These are phyloP conservation scores for Crepidodera aurea DNA, from an alignment of 2,888 invertebrate species.

Conservation along the genomic window DNA sequence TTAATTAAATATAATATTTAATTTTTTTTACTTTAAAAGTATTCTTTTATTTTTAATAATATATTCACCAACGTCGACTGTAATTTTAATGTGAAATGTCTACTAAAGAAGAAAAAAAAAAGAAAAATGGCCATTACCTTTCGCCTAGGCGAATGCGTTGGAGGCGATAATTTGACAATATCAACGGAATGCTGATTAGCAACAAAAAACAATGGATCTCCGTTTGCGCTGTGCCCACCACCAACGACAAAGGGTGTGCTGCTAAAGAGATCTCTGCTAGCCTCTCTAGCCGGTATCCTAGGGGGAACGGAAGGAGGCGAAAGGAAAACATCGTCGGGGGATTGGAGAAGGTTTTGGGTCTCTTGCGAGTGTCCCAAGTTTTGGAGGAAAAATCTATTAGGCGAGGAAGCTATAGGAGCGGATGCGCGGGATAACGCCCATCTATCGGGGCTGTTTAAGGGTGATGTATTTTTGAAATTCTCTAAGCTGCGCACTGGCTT, in stretches of 20 bases:
- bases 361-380: slow-evolving; percentile 48
- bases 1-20: too few species aligned
- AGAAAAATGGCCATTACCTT: slow-evolving; percentile 54
- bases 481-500: slow-evolving; percentile 70
- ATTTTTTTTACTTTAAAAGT: too few species aligned
- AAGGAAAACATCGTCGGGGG: slow-evolving; percentile 59
- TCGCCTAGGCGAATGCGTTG: slow-evolving; percentile 56
- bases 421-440: slow-evolving; percentile 51
- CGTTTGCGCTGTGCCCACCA: slow-evolving; percentile 61
- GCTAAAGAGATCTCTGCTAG: slow-evolving; percentile 56
- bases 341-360: slow-evolving; percentile 58
- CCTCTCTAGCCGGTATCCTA: slow-evolving; percentile 60
- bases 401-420: slow-evolving; percentile 53
- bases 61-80: too few species aligned
- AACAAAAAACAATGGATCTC: slow-evolving; percentile 61
- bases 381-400: slow-evolving; percentile 46
- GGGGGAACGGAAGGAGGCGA: slow-evolving; percentile 55
- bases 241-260: slow-evolving; percentile 60
- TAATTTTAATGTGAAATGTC: neutral
- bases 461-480: slow-evolving; percentile 62
- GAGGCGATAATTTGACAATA: slow-evolving; percentile 62
- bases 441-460: slow-evolving; percentile 54
- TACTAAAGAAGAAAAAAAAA: neutral
- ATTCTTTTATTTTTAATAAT: too few species aligned
- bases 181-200: slow-evolving; percentile 61